Evolutionary conservation across 2,113 vertebrate genomes (phyloP).

Genomic region (Cnemophilus loriae): DNA sequence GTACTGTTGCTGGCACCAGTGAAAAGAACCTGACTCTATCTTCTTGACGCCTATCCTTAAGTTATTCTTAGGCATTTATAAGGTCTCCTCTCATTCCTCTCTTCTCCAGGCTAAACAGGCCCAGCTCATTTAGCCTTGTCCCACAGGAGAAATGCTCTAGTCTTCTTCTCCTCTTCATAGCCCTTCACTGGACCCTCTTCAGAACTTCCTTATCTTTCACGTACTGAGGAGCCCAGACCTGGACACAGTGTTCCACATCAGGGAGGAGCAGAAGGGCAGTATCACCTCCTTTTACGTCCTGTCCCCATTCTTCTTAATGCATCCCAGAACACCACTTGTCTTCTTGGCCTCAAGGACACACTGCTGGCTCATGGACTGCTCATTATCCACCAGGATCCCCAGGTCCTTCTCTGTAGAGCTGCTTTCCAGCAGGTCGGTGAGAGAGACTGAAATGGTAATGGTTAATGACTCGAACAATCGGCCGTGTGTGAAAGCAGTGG

Average conservation of each 20-base stretch:
- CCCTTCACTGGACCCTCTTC: background rate
- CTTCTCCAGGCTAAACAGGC: background rate
- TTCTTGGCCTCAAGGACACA: background rate
- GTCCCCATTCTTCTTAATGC: background rate
- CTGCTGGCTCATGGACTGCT: background rate
- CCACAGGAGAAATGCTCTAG: background rate
- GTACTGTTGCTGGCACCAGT: background rate
- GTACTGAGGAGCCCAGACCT: background rate
- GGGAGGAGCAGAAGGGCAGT: background rate
- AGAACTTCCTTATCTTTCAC: background rate
- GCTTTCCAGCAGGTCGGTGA: background rate
- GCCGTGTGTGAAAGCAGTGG: background rate
- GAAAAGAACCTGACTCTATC: background rate
- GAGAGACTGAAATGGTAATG: too few species aligned
- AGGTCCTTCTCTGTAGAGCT: background rate
- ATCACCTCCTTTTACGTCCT: background rate
- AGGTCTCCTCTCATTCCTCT: background rate
- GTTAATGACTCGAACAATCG: accelerated
- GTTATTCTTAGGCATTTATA: background rate
- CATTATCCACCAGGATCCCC: background rate
- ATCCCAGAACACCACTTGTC: background rate
- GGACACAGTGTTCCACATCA: background rate
- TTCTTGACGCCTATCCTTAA: background rate
- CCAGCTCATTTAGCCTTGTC: background rate
- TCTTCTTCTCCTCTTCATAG: background rate